A percentile compares a stretch with the other conserved stretches of the same genome.
Conservation (phyloP, 2,113 vertebrate genomes). For the Notothenia coriiceps region DNA sequence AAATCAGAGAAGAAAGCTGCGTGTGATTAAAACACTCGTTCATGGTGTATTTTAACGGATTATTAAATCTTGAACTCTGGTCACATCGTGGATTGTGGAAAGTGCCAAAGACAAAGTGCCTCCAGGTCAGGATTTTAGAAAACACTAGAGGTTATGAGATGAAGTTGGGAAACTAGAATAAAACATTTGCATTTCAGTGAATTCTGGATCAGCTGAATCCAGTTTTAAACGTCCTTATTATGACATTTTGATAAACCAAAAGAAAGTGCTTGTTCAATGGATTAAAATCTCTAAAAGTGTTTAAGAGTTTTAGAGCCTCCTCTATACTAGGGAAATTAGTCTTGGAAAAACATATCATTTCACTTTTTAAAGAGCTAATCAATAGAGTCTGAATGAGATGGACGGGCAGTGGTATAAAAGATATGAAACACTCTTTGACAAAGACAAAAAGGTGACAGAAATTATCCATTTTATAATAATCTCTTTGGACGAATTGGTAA, state of each 20-base stretch:
- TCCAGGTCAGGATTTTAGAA: constrained; percentile 23
- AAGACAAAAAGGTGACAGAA: neutral
- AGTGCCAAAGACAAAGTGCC: constrained; percentile 64
- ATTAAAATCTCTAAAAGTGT: neutral
- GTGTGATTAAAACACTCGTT: constrained; percentile 46
- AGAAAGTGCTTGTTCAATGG: neutral
- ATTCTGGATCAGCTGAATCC: neutral
- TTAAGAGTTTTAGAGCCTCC: neutral
- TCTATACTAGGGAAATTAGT: neutral
- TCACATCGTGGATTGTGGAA: constrained; percentile 3
- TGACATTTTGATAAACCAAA: neutral
- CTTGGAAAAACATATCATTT: neutral
- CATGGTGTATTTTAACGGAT: too few relatives aligned
- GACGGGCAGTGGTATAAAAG: neutral
- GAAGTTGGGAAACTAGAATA: neutral
- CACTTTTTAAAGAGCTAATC: neutral
- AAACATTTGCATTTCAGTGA: neutral
- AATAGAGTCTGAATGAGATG: neutral
- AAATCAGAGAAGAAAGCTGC: constrained; percentile 60
- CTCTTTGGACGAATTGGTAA: neutral
- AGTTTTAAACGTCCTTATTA: neutral
- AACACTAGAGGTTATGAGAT: neutral
- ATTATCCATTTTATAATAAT: neutral
- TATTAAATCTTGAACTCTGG: neutral
- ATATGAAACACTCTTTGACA: neutral